Percentiles rank a stretch among this genome's conserved stretches.
These are phyloP conservation scores for Hirundo rustica DNA, from an alignment of 2,797 vertebrate species.

Conservation along the genomic window DNA sequence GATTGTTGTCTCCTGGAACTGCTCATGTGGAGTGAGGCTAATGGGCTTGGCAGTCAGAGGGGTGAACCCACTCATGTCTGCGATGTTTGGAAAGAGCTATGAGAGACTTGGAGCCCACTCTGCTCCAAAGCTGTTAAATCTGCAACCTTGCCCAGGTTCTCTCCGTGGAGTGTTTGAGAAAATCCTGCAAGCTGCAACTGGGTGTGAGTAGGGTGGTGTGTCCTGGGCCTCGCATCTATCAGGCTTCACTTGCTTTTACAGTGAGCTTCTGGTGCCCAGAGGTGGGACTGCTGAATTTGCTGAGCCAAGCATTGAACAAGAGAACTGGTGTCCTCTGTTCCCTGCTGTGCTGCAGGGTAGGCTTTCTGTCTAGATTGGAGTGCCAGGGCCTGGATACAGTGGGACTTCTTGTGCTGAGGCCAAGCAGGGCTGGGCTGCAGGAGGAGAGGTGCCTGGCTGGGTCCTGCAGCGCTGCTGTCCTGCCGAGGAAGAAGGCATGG, in stretches of 20 bases:
- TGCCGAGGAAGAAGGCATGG: rapidly evolving
- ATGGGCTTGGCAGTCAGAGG: background rate
- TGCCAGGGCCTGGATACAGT: background rate
- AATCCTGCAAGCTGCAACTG: background rate
- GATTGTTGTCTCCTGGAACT: background rate
- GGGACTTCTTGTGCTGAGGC: rapidly evolving
- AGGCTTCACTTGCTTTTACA: background rate
- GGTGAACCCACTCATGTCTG: background rate
- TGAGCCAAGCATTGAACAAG: background rate
- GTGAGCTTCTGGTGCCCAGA: background rate
- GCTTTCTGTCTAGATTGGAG: background rate
- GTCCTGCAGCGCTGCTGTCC: background rate
- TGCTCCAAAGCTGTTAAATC: background rate
- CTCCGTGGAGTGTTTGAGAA: background rate
- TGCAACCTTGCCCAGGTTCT: background rate
- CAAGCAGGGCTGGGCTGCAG: background rate
- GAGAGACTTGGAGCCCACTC: background rate
- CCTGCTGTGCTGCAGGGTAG: background rate
- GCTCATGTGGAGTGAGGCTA: background rate
- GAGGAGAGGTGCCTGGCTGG: background rate
- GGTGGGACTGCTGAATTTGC: background rate
- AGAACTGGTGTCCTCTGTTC: background rate
- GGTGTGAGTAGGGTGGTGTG: background rate
- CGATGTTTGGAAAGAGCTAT: background rate
- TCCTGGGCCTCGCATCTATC: background rate